These are phyloP conservation scores for Diabrotica balteata DNA, from an alignment of 2,888 invertebrate species.

Conservation along the genomic window DNA sequence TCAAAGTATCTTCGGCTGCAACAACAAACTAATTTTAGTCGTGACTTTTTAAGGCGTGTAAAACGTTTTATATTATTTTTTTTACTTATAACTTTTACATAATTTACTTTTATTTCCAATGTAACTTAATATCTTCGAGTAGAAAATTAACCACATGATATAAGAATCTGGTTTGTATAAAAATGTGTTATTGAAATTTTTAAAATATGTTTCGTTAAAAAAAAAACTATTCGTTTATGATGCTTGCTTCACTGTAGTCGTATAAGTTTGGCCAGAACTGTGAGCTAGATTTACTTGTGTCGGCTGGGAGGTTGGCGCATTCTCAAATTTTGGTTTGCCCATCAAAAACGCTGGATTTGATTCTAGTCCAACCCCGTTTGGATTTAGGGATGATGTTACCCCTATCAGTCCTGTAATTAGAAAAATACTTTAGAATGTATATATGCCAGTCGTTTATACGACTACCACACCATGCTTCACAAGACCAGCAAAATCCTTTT, in stretches of 20 bases:
- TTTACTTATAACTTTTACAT: no score
- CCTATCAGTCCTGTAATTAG: conserved; percentile 56
- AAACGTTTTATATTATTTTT: no score
- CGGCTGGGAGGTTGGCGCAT: conserved; percentile 42
- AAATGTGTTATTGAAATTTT: no score
- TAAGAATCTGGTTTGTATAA: no score
- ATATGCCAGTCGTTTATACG: background rate
- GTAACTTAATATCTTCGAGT: no score
- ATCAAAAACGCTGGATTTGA: conserved; percentile 68
- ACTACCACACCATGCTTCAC: conserved; percentile 16
- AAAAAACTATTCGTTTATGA: background rate
- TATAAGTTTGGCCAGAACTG: conserved; percentile 55
- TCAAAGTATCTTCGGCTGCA: no score
- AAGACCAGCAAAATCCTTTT: background rate
- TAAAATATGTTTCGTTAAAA: no score
- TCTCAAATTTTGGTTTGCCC: conserved; percentile 65
- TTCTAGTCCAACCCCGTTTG: conserved; percentile 70
- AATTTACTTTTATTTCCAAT: no score
- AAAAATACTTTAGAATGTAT: conserved; percentile 4
- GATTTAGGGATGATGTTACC: conserved; percentile 70
- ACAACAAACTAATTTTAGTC: no score
- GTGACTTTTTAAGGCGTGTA: no score
- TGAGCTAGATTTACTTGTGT: conserved; percentile 55
- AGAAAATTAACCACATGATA: no score
- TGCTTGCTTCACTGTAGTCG: conserved; percentile 32